Percentiles rank a stretch among this genome's conserved stretches.
Evolutionary conservation across 2,888 invertebrate genomes (phyloP).

Genomic region (Pimpla rufipes): DNA sequence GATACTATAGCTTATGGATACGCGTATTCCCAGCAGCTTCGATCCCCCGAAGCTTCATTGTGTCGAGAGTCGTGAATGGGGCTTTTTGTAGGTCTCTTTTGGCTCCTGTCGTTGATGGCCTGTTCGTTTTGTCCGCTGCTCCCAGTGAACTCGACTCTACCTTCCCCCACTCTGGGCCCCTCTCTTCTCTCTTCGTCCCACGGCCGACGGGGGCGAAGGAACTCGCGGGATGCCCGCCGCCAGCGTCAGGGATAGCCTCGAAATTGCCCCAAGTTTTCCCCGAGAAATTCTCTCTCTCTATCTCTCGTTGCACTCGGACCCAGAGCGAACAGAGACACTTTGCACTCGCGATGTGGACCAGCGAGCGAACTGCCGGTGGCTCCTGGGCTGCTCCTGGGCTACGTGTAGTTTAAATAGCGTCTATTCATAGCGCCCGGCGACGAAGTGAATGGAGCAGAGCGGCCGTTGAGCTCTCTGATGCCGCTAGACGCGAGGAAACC

Average conservation of each 20-base stretch:
- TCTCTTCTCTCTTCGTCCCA: background rate
- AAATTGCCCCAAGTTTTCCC: slow-evolving; percentile 48
- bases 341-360: slow-evolving; percentile 16
- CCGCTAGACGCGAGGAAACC: slow-evolving; percentile 64
- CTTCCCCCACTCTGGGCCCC: background rate
- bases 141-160: slow-evolving; percentile 16
- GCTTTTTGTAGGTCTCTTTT: slow-evolving; percentile 41
- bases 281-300: too few species aligned
- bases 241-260: background rate
- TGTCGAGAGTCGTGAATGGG: slow-evolving; percentile 47
- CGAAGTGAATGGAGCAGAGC: slow-evolving; percentile 78
- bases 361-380: too few species aligned
- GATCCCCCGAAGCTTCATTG: slow-evolving; percentile 52
- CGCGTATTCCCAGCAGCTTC: slow-evolving; percentile 51
- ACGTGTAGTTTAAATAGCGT: slow-evolving; percentile 80
- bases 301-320: slow-evolving; percentile 10
- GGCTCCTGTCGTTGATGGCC: slow-evolving; percentile 50
- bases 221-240: slow-evolving; percentile 17
- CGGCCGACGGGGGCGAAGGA: slow-evolving; percentile 11
- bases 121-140: slow-evolving; percentile 42
- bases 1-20: slow-evolving; percentile 59
- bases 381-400: slow-evolving; percentile 25
- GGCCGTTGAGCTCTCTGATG: slow-evolving; percentile 65
- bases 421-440: slow-evolving; percentile 80
- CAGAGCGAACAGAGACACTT: slow-evolving; percentile 27